Evolutionary conservation across 2,113 vertebrate genomes (phyloP).

Genomic region (Oreamnos americanus): DNA sequence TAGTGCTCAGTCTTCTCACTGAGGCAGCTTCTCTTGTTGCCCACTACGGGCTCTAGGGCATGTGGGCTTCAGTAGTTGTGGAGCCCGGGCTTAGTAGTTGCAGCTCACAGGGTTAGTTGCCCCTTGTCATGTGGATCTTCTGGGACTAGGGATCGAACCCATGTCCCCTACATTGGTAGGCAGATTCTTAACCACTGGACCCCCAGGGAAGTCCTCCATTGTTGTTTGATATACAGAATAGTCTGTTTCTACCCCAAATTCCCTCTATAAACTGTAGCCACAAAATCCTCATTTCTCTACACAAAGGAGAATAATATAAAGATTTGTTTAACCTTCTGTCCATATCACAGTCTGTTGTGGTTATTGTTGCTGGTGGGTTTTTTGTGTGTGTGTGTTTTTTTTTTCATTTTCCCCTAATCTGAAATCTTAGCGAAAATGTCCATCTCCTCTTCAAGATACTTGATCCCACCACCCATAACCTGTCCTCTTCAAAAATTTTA

Average conservation of each 20-base stretch:
- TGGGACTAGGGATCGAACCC: not conserved
- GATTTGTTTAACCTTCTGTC: not conserved
- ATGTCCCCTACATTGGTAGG: not conserved
- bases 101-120: not conserved
- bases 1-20: not conserved
- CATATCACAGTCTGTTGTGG: not conserved
- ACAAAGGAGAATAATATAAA: not conserved
- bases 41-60: not conserved
- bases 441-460: not conserved
- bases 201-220: not conserved
- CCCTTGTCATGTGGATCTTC: not conserved
- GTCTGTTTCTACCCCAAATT: not conserved
- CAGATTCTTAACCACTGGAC: not conserved
- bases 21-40: not conserved
- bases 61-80: not conserved
- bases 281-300: not conserved
- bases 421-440: not conserved
- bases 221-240: not conserved
- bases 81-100: not conserved
- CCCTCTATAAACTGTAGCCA: not conserved
- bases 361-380: not conserved
- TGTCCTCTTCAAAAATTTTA: not conserved
- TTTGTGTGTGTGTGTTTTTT: not conserved
- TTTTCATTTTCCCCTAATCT: not conserved
- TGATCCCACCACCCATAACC: not conserved